These are phyloP conservation scores for Meta bourneti DNA, from an alignment of 2,888 invertebrate species.

Conservation along the genomic window DNA sequence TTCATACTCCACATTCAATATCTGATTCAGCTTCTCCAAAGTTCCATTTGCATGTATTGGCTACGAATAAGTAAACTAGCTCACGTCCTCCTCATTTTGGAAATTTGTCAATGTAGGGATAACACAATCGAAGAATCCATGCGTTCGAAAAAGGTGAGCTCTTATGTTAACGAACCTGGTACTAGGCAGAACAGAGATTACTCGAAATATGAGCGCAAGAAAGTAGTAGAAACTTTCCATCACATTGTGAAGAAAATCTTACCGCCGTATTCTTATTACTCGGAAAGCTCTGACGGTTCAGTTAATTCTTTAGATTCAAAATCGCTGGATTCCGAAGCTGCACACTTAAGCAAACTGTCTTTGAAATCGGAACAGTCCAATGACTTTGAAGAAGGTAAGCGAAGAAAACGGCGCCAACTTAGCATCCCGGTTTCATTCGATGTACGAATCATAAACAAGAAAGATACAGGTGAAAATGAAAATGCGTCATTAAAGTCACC, in stretches of 20 bases:
- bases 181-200: not conserved
- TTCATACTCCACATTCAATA: no score
- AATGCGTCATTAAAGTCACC: no score
- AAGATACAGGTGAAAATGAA: no score
- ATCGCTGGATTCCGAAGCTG: not conserved
- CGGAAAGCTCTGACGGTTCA: not conserved
- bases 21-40: no score
- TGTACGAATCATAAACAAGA: no score
- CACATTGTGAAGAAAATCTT: constrained; percentile 55
- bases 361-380: not conserved
- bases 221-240: constrained; percentile 41
- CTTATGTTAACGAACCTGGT: not conserved
- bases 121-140: constrained; percentile 16
- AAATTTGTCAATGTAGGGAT: not conserved
- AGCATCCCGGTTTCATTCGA: no score
- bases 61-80: not conserved
- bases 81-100: not conserved
- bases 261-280: constrained; percentile 26
- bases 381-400: not conserved
- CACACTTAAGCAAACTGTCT: no score
- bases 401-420: not conserved
- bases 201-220: not conserved
- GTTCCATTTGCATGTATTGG: no score
- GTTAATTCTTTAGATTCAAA: not conserved
- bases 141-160: not conserved